Conservation (phyloP, 2,113 vertebrate species). For the Procavia capensis region DNA sequence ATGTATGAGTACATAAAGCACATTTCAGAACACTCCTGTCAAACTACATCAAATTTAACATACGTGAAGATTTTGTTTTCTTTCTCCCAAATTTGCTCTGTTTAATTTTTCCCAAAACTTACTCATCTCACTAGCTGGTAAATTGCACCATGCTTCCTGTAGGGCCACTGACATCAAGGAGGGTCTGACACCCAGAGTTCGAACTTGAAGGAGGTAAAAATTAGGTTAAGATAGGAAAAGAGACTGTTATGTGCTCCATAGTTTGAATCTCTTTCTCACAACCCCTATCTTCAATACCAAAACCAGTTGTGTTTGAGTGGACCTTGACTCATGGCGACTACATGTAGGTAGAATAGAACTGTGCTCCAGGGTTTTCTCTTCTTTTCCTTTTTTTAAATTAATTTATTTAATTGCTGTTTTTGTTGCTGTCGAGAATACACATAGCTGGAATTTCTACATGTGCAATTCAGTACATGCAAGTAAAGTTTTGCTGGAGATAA, state of each 20-base stretch:
- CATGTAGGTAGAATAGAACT: too few species aligned
- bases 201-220: background rate
- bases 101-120: constrained; percentile 30
- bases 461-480: too few species aligned
- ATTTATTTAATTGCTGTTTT: too few species aligned
- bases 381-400: too few species aligned
- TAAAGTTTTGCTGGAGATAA: too few species aligned
- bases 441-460: too few species aligned
- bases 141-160: background rate
- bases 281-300: background rate
- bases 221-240: background rate
- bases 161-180: background rate
- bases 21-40: background rate
- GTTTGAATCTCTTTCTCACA: background rate
- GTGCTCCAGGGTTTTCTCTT: too few species aligned
- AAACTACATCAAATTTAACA: constrained; percentile 24
- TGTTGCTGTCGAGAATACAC: too few species aligned
- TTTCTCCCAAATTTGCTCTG: background rate
- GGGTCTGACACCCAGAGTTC: background rate
- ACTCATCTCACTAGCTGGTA: background rate
- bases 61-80: background rate
- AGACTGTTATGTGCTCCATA: background rate
- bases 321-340: too few species aligned
- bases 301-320: too few species aligned
- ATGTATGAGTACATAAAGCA: background rate